These are phyloP conservation scores for Brachionichthys hirsutus DNA, from an alignment of 2,113 vertebrate genomes.

Conservation along the genomic window DNA sequence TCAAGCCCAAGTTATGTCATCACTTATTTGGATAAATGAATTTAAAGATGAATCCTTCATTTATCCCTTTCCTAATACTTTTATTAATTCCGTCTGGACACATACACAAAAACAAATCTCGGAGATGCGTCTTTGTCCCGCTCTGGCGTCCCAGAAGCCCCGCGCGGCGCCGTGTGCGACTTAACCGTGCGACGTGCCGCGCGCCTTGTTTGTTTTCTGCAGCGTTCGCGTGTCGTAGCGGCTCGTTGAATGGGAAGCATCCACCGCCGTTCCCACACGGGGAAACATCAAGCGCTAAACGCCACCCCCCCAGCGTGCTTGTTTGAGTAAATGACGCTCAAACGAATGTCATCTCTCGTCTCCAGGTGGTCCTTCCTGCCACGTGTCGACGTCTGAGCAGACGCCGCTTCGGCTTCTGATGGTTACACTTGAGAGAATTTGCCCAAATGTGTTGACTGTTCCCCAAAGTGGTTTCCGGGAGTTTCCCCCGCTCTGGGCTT, in stretches of 20 bases:
- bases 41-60: too few species aligned
- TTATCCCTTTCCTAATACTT: too few species aligned
- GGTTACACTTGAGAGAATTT: slow-evolving; percentile 79
- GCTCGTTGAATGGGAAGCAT: slow-evolving; percentile 62
- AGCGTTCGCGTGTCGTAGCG: slow-evolving; percentile 52
- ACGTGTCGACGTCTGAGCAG: slow-evolving; percentile 56
- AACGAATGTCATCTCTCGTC: slow-evolving; percentile 65
- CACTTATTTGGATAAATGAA: too few species aligned
- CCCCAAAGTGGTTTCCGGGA: slow-evolving; percentile 57
- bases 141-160: slow-evolving; percentile 56
- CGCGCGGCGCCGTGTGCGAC: slow-evolving; percentile 27
- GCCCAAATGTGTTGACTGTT: slow-evolving; percentile 67
- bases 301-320: slow-evolving; percentile 66
- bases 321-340: slow-evolving; percentile 76
- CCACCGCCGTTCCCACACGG: slow-evolving; percentile 54
- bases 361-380: slow-evolving; percentile 75
- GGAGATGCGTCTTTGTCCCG: slow-evolving; percentile 38
- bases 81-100: too few species aligned
- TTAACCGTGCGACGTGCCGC: slow-evolving; percentile 1
- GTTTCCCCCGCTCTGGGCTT: slow-evolving; percentile 69
- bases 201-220: slow-evolving; percentile 60
- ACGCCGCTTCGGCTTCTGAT: slow-evolving; percentile 66
- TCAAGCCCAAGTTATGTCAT: too few species aligned
- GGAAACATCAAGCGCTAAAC: slow-evolving; percentile 67
- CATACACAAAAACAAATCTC: neutral